Evolutionary conservation across 2,797 vertebrate species (phyloP), one percentile per base, ranked within the genome.

Genomic region (Gymnoscopelus braueri): DNA sequence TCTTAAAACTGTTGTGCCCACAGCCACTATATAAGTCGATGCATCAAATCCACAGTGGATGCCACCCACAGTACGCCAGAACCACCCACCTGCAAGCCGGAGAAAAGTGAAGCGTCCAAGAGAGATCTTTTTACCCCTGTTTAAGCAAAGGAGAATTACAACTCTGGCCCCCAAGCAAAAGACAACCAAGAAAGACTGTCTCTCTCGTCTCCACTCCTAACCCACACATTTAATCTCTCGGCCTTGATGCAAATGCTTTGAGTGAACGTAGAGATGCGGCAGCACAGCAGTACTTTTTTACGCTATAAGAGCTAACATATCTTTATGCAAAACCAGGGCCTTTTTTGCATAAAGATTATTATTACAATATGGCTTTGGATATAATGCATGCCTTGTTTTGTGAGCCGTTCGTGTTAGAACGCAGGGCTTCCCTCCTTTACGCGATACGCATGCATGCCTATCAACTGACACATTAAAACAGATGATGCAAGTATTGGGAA

Each of bases 171-270:
- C 83, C 79, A 52, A 91, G 88, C 84, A 80, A 1, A 19, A 91
- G 87, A 88, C 87, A 85, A 84, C 24, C 19, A 19, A 19, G 19
- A 48, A 48, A 66, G 79, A 67, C 86, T 1, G 19, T 19, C 19
- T 19, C 19, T 19, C 19, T 19, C 19, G 19, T 83, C 86, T 89
- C 85, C 89, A 84, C 88, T 90, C 89, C 87, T 90, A 89, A 88
- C 92, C 91, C 91, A 93, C 91, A 88, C 86, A 83, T 89, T 91
- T 91, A 90, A 92, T 92, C 90, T 92, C 85, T 83, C 85, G 86
- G 89, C 90, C 89, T 89, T 88, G 82, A 93, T 92, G 91, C 92
- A 93, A 93, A 93, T 91, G 86, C 84, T 84, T 81, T 78, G 81
- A 90, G 85, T 87, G 89, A 63, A 86, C 39, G 78, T 78, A 76